A percentile compares a stretch with the other conserved stretches of the same genome.
These are phyloP conservation scores for Silurus asotus DNA, from an alignment of 2,113 vertebrate genomes.

Conservation along the genomic window DNA sequence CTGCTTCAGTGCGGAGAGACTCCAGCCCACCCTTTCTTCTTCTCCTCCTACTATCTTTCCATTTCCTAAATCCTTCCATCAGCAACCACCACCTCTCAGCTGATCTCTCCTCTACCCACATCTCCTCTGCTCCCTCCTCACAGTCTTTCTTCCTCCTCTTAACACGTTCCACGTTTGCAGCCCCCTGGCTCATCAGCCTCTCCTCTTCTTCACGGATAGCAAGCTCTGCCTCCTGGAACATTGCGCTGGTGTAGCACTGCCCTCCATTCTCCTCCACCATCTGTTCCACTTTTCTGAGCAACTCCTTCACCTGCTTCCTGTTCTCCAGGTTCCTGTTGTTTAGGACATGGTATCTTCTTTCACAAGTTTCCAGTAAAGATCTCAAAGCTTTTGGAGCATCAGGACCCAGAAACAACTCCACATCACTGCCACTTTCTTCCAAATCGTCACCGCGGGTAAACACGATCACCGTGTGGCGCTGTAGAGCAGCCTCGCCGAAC, in stretches of 20 bases:
- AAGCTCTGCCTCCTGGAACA: constrained; percentile 67
- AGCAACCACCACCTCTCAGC: constrained; percentile 38
- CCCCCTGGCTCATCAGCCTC: constrained; percentile 59
- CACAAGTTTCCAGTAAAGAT: constrained; percentile 68
- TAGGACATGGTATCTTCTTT: constrained; percentile 70
- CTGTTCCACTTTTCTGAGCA: constrained; percentile 67
- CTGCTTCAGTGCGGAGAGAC: constrained; percentile 59
- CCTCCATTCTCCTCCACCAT: constrained; percentile 59
- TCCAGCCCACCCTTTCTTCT: not conserved
- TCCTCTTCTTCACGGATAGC: constrained; percentile 68
- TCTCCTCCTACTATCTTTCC: constrained; percentile 35
- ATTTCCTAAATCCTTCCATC: constrained; percentile 40
- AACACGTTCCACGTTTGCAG: constrained; percentile 19
- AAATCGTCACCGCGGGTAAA: constrained; percentile 74
- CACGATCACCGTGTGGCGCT: constrained; percentile 69
- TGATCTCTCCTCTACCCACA: constrained; percentile 55
- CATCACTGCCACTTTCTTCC: constrained; percentile 55
- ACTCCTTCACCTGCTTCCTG: constrained; percentile 61
- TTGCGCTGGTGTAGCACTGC: constrained; percentile 65
- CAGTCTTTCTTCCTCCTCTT: constrained; percentile 63
- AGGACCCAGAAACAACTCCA: constrained; percentile 64
- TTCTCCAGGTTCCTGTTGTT: constrained; percentile 69
- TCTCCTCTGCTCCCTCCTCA: constrained; percentile 46
- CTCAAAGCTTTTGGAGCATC: constrained; percentile 61
- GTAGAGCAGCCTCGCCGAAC: constrained; percentile 68